Percentiles rank a stretch among this genome's conserved stretches.
Evolutionary conservation across 2,888 invertebrate genomes (phyloP).

Genomic region (Agrochola circellaris): DNA sequence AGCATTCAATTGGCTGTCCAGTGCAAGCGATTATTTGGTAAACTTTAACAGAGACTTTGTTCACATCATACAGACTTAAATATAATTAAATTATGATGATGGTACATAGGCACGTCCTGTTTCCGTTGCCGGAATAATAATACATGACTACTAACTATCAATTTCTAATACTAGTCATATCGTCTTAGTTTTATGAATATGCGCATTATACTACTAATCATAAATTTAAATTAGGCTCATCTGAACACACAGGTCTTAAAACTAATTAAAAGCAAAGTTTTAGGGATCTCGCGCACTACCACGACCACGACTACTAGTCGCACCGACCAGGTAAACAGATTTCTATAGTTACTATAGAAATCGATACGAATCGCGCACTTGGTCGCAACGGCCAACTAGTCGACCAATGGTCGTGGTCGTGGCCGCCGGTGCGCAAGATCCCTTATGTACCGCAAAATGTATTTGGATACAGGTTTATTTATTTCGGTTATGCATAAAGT

Average conservation of each 20-base stretch:
- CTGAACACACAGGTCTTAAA: slow-evolving; percentile 5
- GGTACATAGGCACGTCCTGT: slow-evolving; percentile 48
- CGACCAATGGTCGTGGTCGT: no score
- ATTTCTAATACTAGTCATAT: slow-evolving; percentile 52
- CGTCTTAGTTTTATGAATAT: slow-evolving; percentile 30
- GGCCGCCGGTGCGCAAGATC: no score
- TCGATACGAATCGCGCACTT: no score
- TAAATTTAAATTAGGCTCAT: slow-evolving; percentile 15
- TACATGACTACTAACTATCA: slow-evolving; percentile 31
- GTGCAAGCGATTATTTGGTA: slow-evolving; percentile 3
- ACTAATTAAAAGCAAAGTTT: slow-evolving; percentile 1
- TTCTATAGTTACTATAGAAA: no score
- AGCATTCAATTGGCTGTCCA: background rate
- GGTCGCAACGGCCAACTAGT: no score
- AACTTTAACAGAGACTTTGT: background rate
- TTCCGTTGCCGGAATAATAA: slow-evolving; percentile 42
- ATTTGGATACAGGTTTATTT: slow-evolving; percentile 31
- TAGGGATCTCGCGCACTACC: no score
- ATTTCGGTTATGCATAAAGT: slow-evolving; percentile 15
- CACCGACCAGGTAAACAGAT: no score
- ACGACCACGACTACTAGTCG: no score
- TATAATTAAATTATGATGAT: slow-evolving; percentile 6
- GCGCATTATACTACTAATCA: slow-evolving; percentile 23
- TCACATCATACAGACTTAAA: background rate
- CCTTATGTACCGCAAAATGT: background rate